Evolutionary conservation across 2,888 invertebrate species (phyloP).

Genomic region (Bedellia somnulentella): DNA sequence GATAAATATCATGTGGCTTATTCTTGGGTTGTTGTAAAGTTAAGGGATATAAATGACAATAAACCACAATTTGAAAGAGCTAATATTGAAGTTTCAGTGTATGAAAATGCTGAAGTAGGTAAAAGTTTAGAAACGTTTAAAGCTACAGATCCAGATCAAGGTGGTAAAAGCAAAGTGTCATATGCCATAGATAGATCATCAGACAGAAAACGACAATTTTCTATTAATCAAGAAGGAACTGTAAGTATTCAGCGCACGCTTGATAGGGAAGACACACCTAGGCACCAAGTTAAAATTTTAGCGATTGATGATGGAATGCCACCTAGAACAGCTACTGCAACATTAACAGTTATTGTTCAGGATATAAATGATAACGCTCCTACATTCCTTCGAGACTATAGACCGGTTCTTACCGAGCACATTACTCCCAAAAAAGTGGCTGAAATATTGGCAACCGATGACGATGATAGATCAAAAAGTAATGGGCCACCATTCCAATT

Average conservation of each 20-base stretch:
- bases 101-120: constrained; percentile 90
- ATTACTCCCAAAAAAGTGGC: constrained; percentile 89
- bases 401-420: constrained; percentile 92
- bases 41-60: constrained; percentile 96
- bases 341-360: constrained; percentile 90
- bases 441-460: constrained; percentile 90
- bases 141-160: constrained; percentile 95
- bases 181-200: constrained; percentile 91
- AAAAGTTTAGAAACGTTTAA: constrained; percentile 91
- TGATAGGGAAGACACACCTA: constrained; percentile 92
- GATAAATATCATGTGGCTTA: constrained; percentile 97
- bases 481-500: constrained; percentile 98
- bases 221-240: constrained; percentile 92
- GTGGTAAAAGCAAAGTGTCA: constrained; percentile 87
- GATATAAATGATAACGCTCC: constrained; percentile 96
- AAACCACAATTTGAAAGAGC: constrained; percentile 93
- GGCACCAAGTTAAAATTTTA: constrained; percentile 94
- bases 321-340: constrained; percentile 91
- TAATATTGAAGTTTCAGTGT: constrained; percentile 88
- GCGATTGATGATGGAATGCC: constrained; percentile 94
- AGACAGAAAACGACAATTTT: constrained; percentile 90
- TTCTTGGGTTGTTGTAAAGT: constrained; percentile 91
- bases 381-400: constrained; percentile 87
- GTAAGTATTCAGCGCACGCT: constrained; percentile 91
- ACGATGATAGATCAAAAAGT: constrained; percentile 90